Base-by-base conservation (phyloP, 1,140 invertebrate genomes). In the Nylanderia fulva region DNA sequence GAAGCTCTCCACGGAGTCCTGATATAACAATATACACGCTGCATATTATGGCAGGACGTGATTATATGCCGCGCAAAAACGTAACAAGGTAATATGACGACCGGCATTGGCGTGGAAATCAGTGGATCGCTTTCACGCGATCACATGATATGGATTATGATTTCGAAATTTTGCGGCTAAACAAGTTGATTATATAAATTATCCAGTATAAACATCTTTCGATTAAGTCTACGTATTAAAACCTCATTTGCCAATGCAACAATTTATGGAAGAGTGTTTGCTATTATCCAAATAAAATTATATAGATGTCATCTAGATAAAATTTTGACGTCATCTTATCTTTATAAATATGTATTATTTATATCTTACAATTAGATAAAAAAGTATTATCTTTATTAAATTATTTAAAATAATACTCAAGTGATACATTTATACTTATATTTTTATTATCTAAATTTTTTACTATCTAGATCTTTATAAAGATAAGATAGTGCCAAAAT, bases 1-100 rank as follows among this genome's bases (percentile, higher is more conserved):
- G 69, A 52, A 72, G 60, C 79, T 69, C 80, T 60, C n/a, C n/a
- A 85, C 36, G 71, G 74, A 69, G 85, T 76, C 87, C 90, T 90
- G 88, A 91, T 91, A 90, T 87, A 91, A 91, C 90, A 91, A 91
- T 88, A 91, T 88, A 90, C 90, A 82, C 88, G 80, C 61, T 86
- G 89, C 87, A 91, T 91, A 92, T 90, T 89, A 90, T 85, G 90
- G 84, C 88, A 77, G 85, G 85, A 88, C 88, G 91, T 93, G 91
- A 93, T 93, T 92, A 91, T 91, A 88, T 84, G 86, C 87, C 87
- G 85, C 66, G 87, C 91, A 93, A 93, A 93, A 93, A 93, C 90
- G 90, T 92, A 93, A 92, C 89, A 91, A 92, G 88, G 89, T 91
- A 92, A 91, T 90, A 91, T 85, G 83, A 76, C 36, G 45, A 85